Percentiles rank a stretch among this genome's conserved stretches.
phyloP scores from a whole-genome alignment of 2,113 vertebrate genomes.

The Pygoscelis adeliae region DNA sequence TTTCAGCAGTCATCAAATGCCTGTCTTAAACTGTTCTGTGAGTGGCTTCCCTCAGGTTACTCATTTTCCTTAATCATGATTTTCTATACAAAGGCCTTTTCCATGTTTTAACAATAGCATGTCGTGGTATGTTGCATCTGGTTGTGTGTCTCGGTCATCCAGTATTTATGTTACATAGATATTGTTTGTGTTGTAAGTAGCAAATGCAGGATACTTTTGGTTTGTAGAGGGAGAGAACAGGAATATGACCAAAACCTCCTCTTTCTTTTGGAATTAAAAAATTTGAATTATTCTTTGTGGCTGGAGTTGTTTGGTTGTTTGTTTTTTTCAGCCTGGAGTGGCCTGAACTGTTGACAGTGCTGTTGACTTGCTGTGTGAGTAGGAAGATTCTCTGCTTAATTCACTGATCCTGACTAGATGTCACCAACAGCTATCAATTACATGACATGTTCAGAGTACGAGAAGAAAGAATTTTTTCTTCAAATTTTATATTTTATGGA shows the following conservation, averaged over 20 bases:
- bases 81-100: neutral
- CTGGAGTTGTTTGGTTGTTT: neutral
- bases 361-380: neutral
- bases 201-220: neutral
- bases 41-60: neutral
- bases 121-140: neutral
- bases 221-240: neutral
- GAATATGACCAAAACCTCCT: neutral
- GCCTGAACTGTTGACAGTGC: neutral
- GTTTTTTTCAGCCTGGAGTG: neutral
- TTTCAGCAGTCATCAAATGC: neutral
- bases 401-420: neutral
- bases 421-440: neutral
- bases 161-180: accelerated
- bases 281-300: neutral
- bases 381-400: neutral
- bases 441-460: neutral
- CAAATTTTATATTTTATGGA: neutral
- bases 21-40: neutral
- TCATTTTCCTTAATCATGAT: neutral
- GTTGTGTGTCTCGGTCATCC: neutral
- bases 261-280: neutral
- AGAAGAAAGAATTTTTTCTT: neutral
- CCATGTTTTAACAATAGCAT: neutral
- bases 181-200: neutral